Percentiles rank a stretch among this genome's conserved stretches.
phyloP scores from a whole-genome alignment of 2,888 invertebrate species.

The Pollenia labialis region DNA sequence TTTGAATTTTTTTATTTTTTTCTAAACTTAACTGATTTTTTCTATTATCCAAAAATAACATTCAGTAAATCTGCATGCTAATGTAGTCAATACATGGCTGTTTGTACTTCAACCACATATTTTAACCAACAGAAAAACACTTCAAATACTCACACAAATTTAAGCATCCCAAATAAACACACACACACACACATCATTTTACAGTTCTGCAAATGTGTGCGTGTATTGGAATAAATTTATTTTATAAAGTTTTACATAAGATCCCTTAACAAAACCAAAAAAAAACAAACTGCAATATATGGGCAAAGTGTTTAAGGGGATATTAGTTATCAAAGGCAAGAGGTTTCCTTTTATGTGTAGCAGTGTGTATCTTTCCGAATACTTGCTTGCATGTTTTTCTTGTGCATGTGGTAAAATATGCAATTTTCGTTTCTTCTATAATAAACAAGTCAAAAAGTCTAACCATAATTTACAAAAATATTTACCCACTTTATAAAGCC shows the following conservation, averaged over 20 bases:
- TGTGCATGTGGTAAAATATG: constrained; percentile 41
- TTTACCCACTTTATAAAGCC: constrained; percentile 73
- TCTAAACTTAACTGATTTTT: too few relatives aligned
- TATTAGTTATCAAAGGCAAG: not conserved
- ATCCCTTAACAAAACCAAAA: not conserved
- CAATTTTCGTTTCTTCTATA: constrained; percentile 67
- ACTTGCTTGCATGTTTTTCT: constrained; percentile 25
- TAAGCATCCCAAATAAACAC: too few relatives aligned
- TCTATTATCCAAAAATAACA: not conserved
- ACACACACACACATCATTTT: not conserved
- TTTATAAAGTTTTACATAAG: constrained; percentile 17
- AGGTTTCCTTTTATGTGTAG: constrained; percentile 4
- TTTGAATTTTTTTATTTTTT: not conserved
- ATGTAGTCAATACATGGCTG: not conserved
- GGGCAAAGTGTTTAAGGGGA: too few relatives aligned
- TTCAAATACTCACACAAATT: not conserved
- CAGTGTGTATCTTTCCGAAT: constrained; percentile 1
- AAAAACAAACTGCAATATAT: not conserved
- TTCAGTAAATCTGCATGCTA: constrained; percentile 1
- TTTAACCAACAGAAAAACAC: constrained; percentile 34
- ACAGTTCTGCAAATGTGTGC: not conserved
- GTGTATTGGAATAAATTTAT: constrained; percentile 34
- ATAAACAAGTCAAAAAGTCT: constrained; percentile 83
- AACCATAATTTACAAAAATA: constrained; percentile 81
- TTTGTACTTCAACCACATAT: constrained; percentile 17